These are phyloP conservation scores for Chelonus formosanus DNA, from an alignment of 2,888 invertebrate genomes.

Conservation along the genomic window DNA sequence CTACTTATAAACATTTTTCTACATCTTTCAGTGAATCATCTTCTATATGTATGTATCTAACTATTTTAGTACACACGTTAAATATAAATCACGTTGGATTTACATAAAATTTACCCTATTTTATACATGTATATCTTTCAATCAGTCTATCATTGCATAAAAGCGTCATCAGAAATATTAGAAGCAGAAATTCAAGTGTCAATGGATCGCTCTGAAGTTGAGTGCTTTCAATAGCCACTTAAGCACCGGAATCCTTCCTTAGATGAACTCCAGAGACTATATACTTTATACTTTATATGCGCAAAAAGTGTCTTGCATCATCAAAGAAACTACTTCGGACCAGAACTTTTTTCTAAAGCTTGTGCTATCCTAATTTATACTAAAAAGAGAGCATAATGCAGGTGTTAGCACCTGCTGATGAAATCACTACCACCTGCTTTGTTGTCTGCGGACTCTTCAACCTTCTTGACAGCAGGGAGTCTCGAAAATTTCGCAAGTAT, in stretches of 20 bases:
- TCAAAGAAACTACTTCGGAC: background rate
- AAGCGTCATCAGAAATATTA: constrained; percentile 29
- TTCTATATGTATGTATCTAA: too few relatives aligned
- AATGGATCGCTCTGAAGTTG: constrained; percentile 24
- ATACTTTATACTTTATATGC: constrained; percentile 4
- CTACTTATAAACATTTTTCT: background rate
- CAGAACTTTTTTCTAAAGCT: too few relatives aligned
- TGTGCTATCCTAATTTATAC: too few relatives aligned
- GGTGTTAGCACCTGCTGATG: constrained; percentile 35
- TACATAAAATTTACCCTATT: constrained; percentile 7
- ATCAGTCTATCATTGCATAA: constrained; percentile 2
- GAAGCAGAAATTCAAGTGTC: constrained; percentile 32
- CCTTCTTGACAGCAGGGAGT: constrained; percentile 9
- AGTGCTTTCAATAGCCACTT: constrained; percentile 37
- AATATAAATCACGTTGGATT: too few relatives aligned
- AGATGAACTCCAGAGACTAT: constrained; percentile 16
- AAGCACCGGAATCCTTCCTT: constrained; percentile 19
- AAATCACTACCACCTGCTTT: constrained; percentile 11
- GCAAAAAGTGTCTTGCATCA: too few relatives aligned
- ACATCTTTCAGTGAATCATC: background rate
- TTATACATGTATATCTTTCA: background rate
- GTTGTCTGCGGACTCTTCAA: background rate
- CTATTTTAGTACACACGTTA: too few relatives aligned
- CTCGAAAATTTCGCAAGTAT: constrained; percentile 7
- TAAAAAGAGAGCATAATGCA: constrained; percentile 17